A percentile compares a stretch with the other conserved stretches of the same genome.
phyloP scores from a whole-genome alignment of 2,113 vertebrate genomes.

The Crotalus viridis region DNA sequence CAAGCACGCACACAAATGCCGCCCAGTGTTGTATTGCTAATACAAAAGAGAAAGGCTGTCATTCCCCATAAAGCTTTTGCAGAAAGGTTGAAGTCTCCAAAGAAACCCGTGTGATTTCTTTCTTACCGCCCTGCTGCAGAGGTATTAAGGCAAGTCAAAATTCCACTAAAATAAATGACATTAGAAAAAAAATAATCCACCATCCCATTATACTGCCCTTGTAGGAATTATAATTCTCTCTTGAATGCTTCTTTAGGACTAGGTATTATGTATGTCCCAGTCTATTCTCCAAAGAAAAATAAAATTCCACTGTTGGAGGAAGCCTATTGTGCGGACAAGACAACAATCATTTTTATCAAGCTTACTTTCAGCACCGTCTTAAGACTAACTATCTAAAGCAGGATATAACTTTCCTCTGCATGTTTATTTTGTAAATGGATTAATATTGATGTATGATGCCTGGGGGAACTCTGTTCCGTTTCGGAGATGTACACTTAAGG shows the following conservation, averaged over 20 bases:
- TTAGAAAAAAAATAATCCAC: not conserved
- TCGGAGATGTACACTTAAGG: not conserved
- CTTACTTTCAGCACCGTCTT: slow-evolving; percentile 8
- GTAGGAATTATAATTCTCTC: not conserved
- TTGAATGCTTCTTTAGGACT: not conserved
- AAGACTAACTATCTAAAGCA: slow-evolving; percentile 9
- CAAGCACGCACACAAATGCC: not conserved
- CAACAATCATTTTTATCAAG: slow-evolving; percentile 8
- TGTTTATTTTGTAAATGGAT: not conserved
- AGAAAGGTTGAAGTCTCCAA: not conserved
- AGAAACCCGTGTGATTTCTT: not conserved
- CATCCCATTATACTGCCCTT: not conserved
- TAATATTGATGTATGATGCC: slow-evolving; percentile 3
- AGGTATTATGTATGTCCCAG: not conserved
- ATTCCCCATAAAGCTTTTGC: not conserved
- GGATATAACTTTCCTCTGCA: not conserved
- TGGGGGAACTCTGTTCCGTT: not conserved
- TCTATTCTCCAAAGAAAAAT: slow-evolving; percentile 11
- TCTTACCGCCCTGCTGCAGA: not conserved
- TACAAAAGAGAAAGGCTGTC: not conserved
- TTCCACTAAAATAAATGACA: not conserved
- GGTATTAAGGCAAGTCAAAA: not conserved
- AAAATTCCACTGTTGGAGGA: not conserved
- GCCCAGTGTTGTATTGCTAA: not conserved
- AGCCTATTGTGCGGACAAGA: not conserved